Evolutionary conservation across 1,140 invertebrate species (phyloP).

Genomic region (Euwallacea fornicatus): DNA sequence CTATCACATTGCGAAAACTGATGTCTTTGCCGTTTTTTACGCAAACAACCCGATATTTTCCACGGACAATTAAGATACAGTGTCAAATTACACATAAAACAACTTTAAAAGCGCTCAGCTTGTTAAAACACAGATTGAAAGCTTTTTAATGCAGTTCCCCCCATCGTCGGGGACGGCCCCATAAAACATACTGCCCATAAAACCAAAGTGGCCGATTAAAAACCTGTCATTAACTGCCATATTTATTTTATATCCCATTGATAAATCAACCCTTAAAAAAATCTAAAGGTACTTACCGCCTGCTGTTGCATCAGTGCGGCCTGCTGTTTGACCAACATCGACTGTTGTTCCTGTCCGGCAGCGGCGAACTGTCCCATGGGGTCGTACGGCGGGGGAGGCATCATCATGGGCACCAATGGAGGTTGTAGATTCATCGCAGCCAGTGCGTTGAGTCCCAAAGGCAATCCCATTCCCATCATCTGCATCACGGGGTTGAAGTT

Average conservation of each 20-base stretch:
- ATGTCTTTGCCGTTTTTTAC: background rate
- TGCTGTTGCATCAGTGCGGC: slow-evolving; percentile 70
- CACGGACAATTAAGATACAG: slow-evolving; percentile 1
- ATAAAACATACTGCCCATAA: slow-evolving; percentile 13
- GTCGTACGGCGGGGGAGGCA: slow-evolving; percentile 78
- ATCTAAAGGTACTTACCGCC: slow-evolving; percentile 57
- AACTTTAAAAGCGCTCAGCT: slow-evolving; percentile 15
- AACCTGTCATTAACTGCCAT: slow-evolving; percentile 7
- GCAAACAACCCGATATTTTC: background rate
- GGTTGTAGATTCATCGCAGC: slow-evolving; percentile 88
- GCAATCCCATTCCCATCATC: slow-evolving; percentile 80
- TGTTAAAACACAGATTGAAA: slow-evolving; percentile 26
- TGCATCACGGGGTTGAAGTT: slow-evolving; percentile 80
- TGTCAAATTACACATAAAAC: slow-evolving; percentile 23
- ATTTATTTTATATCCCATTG: slow-evolving; percentile 25
- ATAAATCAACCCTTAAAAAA: slow-evolving; percentile 44
- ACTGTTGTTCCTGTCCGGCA: slow-evolving; percentile 55
- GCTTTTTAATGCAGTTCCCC: slow-evolving; percentile 25
- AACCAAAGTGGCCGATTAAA: slow-evolving; percentile 14
- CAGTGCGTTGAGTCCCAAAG: slow-evolving; percentile 79
- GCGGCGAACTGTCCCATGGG: slow-evolving; percentile 61
- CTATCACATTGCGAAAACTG: background rate
- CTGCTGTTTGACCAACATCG: slow-evolving; percentile 70
- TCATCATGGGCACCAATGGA: slow-evolving; percentile 86
- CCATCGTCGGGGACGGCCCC: no score